Conservation (phyloP, 2,888 invertebrate species). For the Acronicta psi region DNA sequence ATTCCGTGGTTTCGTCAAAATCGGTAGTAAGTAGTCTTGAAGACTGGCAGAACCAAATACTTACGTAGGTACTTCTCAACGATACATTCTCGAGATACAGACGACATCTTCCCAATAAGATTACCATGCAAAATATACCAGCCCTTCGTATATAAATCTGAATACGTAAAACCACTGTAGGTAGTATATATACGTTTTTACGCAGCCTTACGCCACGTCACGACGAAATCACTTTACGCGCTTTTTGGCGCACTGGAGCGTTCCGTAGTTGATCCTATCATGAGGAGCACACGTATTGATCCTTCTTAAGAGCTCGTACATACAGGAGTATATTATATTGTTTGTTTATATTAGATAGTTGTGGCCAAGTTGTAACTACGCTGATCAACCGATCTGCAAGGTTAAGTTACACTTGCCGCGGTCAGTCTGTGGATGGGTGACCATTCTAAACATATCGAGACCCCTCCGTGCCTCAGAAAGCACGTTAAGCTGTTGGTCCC, state of each 20-base stretch:
- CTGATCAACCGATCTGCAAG: too few relatives aligned
- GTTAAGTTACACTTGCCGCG: too few relatives aligned
- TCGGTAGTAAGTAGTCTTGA: too few relatives aligned
- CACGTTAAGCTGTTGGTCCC: too few relatives aligned
- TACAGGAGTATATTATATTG: background rate
- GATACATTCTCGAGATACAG: background rate
- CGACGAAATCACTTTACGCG: constrained; percentile 27
- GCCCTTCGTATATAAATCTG: background rate
- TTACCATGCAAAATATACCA: background rate
- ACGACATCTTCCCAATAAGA: background rate
- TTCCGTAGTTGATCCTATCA: constrained; percentile 28
- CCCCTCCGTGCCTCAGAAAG: too few relatives aligned
- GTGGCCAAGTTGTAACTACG: too few relatives aligned
- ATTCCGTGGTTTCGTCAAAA: too few relatives aligned
- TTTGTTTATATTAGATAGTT: background rate
- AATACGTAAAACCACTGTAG: background rate
- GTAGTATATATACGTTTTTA: constrained; percentile 24
- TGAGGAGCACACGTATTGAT: constrained; percentile 22
- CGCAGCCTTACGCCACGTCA: constrained; percentile 9
- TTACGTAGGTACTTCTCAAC: background rate
- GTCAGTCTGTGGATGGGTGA: too few relatives aligned
- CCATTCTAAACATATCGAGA: too few relatives aligned
- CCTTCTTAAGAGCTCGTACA: constrained; percentile 12
- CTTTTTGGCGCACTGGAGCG: constrained; percentile 19
- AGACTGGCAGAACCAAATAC: background rate